phyloP scores from a whole-genome alignment of 2,797 vertebrate species.

The Pangasius krempfi region DNA sequence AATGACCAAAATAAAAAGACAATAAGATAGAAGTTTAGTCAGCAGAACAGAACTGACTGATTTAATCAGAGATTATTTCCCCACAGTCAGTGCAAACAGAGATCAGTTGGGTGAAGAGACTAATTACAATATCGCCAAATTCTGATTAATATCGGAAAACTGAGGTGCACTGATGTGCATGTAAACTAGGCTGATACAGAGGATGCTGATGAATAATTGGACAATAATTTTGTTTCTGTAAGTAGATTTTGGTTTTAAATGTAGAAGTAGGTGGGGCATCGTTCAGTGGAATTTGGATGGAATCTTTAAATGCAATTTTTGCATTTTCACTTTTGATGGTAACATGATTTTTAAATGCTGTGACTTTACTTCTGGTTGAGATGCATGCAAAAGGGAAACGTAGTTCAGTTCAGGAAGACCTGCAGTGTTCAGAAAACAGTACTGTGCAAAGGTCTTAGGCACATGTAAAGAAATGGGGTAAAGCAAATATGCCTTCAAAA shows the following conservation, averaged over 20 bases:
- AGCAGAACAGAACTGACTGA: too few relatives aligned
- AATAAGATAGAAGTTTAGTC: too few relatives aligned
- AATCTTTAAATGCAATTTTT: not conserved
- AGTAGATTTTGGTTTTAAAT: not conserved
- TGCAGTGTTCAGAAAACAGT: not conserved
- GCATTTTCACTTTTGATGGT: not conserved
- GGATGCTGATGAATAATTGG: not conserved
- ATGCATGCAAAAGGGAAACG: not conserved
- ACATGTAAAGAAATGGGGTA: not conserved
- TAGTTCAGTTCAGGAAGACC: not conserved
- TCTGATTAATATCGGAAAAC: too few relatives aligned
- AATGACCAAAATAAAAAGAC: too few relatives aligned
- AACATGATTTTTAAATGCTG: not conserved
- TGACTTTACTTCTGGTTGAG: not conserved
- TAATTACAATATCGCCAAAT: not conserved
- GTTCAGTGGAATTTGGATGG: not conserved
- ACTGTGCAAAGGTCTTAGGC: not conserved
- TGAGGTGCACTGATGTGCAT: too few relatives aligned
- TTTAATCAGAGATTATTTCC: too few relatives aligned
- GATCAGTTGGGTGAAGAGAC: too few relatives aligned
- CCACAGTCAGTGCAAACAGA: too few relatives aligned
- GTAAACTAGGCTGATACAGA: not conserved
- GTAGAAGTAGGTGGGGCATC: not conserved
- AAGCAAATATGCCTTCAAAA: not conserved
- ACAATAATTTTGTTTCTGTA: not conserved